phyloP scores from a whole-genome alignment of 37 sponge, comb jelly and placozoan genomes.

The Ephydatia muelleri region DNA sequence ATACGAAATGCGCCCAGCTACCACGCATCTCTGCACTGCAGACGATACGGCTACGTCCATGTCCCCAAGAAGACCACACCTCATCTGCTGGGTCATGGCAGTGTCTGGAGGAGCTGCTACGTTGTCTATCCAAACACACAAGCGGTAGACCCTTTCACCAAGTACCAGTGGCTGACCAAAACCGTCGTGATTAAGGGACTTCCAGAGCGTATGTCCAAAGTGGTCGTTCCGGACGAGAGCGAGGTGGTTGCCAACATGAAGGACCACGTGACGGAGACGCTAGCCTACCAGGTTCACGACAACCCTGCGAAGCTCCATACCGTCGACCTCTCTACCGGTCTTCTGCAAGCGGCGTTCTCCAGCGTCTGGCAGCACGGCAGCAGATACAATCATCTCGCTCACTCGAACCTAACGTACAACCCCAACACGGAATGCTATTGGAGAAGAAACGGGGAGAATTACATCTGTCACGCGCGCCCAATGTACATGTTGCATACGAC shows the following conservation, averaged over 20 bases:
- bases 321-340: background rate
- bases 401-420: constrained; percentile 43
- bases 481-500: constrained; percentile 53
- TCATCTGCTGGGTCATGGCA: constrained; percentile 72
- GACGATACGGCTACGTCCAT: constrained; percentile 71
- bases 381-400: constrained; percentile 30
- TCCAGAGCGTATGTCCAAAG: constrained; percentile 30
- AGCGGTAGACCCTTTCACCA: constrained; percentile 36
- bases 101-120: constrained; percentile 79
- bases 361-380: constrained; percentile 49
- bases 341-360: constrained; percentile 43
- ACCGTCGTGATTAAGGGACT: constrained; percentile 52
- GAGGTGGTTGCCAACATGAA: constrained; percentile 20
- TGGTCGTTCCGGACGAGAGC: background rate
- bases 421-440: constrained; percentile 67
- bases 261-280: constrained; percentile 29
- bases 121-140: constrained; percentile 57
- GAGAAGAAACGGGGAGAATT: constrained; percentile 60
- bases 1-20: background rate
- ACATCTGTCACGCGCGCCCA: constrained; percentile 39
- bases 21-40: background rate
- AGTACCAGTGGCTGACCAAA: constrained; percentile 77
- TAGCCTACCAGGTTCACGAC: constrained; percentile 18
- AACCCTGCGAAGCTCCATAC: background rate
- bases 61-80: constrained; percentile 61